Evolutionary conservation across 1,140 invertebrate genomes (phyloP), one percentile per base, ranked within the genome.

Genomic region (Tachypleus tridentatus): DNA sequence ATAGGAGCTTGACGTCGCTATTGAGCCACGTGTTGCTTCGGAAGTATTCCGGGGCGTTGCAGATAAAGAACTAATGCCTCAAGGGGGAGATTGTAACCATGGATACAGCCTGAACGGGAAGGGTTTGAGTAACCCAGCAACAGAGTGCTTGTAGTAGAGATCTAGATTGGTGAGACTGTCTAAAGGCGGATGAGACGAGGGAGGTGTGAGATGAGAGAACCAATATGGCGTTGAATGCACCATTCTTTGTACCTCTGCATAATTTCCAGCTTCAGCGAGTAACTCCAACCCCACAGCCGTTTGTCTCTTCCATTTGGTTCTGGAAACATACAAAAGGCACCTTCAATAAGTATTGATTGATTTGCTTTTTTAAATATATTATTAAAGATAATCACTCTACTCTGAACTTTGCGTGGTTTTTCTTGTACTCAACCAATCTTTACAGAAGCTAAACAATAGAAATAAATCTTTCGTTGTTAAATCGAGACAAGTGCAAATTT

Each of bases 291-390:
- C 94, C 0, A 98, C 95, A 0, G 95, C 93, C 3, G 95, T 97
- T 78, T 99, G 97, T 5, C 97, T 84, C 77, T 99, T 99, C 96
- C 96, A 99, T 82, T 99, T 99, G 72, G 97, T 99, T 57, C 70
- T 71, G 49, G 3, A 50, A 62, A 62, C 8, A 58, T 60, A 57
- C 66, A 63, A 51, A 59, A 29, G 29, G 2, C 29, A 29, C 29
- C 29, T 29, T 29, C 29, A 29, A 29, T 29, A 29, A 29, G 29
- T 29, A 1, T 29, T 29, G 29, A 2, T 29, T 29, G 29, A 29
- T 0, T 29, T 29, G 29, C 29, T 29, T 29, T 29, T 29, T 29
- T 29, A 29, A 29, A 29, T 29, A 29, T 29, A 29, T 29, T 29
- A 29, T 29, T 29, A 29, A 29, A 29, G 29, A 29, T 29, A 29